A percentile compares a stretch with the other conserved stretches of the same genome.
Evolutionary conservation across 1,140 invertebrate genomes (phyloP).

Genomic region (Probaryconus sp.): DNA sequence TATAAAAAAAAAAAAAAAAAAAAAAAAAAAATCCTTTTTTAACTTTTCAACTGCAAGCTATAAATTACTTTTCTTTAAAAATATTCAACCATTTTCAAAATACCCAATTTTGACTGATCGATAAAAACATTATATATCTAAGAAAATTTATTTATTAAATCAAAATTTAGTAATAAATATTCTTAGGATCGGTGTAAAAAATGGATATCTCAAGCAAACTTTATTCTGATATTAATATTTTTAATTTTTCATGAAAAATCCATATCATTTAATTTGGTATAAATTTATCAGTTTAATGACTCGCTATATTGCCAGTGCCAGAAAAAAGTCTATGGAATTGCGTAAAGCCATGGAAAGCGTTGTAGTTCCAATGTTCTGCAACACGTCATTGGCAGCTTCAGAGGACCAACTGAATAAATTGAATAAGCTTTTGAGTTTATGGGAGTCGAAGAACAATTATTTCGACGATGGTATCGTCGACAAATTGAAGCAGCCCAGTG

Average conservation of each 20-base stretch:
- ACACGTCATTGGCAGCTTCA: slow-evolving; percentile 87
- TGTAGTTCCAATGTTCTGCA: slow-evolving; percentile 98
- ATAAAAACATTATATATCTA: too few species aligned
- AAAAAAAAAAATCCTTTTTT: too few species aligned
- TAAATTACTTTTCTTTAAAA: too few species aligned
- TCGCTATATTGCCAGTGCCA: slow-evolving; percentile 82
- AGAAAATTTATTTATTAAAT: too few species aligned
- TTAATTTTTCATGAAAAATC: slow-evolving; percentile 27
- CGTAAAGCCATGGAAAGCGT: slow-evolving; percentile 94
- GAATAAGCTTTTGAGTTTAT: slow-evolving; percentile 93
- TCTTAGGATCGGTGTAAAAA: too few species aligned
- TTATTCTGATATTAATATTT: too few species aligned
- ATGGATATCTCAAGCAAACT: too few species aligned
- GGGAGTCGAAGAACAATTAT: slow-evolving; percentile 98
- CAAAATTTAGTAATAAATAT: too few species aligned
- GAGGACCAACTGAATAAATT: slow-evolving; percentile 94
- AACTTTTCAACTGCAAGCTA: too few species aligned
- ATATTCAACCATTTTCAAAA: too few species aligned
- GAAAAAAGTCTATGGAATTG: slow-evolving; percentile 95
- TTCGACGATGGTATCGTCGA: slow-evolving; percentile 91
- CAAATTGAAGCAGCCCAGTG: slow-evolving; percentile 87
- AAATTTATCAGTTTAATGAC: slow-evolving; percentile 36
- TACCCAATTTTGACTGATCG: too few species aligned
- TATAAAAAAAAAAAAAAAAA: too few species aligned
- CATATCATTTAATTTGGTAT: slow-evolving; percentile 15